Evolutionary conservation across 1,140 invertebrate genomes (phyloP), one percentile per base, ranked within the genome.

Genomic region (Phthorimaea operculella): DNA sequence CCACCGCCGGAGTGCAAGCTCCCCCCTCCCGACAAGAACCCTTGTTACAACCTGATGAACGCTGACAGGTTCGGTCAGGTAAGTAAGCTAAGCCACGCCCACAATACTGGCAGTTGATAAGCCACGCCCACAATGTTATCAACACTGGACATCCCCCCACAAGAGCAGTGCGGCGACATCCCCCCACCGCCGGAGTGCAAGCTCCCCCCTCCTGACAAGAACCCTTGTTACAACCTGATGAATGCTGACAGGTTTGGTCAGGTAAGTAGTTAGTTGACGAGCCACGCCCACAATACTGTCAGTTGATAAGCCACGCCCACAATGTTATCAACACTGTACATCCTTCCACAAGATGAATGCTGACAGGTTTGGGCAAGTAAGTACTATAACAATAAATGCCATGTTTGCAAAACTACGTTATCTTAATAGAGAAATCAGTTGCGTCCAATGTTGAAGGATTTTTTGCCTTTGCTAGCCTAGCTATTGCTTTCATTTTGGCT

Each of bases 221-320:
- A 93, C 79, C 87, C 89, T 2, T 94, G 93, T 64, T 76, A 88
- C 28, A 86, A 88, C 33, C 75, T 94, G 7, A 76, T 90, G 62
- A 88, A 92, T 62, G 65, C 79, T 12, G 82, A 87, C 10, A 83
- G 87, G 44, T 94, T 94, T 68, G 90, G 89, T 63, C 80, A 86
- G 69, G 89, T 89, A 59, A 78, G 70, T 66, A 52, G n/a, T n/a
- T n/a, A n/a, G n/a, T n/a, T n/a, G n/a, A n/a, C n/a, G n/a, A n/a
- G n/a, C n/a, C n/a, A n/a, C n/a, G n/a, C n/a, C n/a, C n/a, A n/a
- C n/a, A n/a, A n/a, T n/a, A n/a, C n/a, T n/a, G n/a, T n/a, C n/a
- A 82, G 79, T 48, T 83, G 80, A 79, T 65, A 78, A 54, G 80
- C 79, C 0, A 58, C 52, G 0, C 68, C 73, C 0, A 58, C 65